phyloP scores from a whole-genome alignment of 2,888 invertebrate species.

The Xestia xanthographa region DNA sequence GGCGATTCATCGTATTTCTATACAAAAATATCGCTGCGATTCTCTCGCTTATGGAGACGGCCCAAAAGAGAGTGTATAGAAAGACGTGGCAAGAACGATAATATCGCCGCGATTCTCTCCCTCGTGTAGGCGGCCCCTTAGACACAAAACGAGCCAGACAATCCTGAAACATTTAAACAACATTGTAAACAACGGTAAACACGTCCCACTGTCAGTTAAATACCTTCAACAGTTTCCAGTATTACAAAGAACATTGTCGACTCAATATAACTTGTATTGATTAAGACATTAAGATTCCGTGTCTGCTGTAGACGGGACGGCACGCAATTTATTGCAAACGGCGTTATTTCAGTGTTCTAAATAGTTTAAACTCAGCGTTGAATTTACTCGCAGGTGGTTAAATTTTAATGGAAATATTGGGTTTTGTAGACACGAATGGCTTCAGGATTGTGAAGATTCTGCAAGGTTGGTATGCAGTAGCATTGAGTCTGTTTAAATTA shows the following conservation, averaged over 20 bases:
- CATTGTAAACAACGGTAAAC: neutral
- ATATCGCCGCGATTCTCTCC: too few species aligned
- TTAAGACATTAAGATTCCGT: conserved; percentile 54
- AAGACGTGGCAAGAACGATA: too few species aligned
- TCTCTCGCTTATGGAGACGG: too few species aligned
- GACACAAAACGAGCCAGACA: neutral
- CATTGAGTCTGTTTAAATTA: too few species aligned
- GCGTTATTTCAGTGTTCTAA: conserved; percentile 33
- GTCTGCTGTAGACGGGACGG: conserved; percentile 31
- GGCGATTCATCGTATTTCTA: too few species aligned
- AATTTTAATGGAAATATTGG: neutral
- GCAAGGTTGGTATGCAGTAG: neutral
- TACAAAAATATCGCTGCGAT: too few species aligned
- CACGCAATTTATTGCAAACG: conserved; percentile 46
- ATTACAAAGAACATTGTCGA: conserved; percentile 10
- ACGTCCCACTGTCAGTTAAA: neutral
- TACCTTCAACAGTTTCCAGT: conserved; percentile 4
- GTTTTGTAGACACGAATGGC: neutral
- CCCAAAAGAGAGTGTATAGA: too few species aligned
- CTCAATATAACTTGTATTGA: conserved; percentile 50
- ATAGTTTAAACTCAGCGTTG: conserved; percentile 21
- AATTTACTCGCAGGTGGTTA: conserved; percentile 10
- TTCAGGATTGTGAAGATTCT: neutral
- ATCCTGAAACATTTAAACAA: neutral
- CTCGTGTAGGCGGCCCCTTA: too few species aligned